A percentile compares a stretch with the other conserved stretches of the same genome.
These are phyloP conservation scores for Hippocampus comes DNA, from an alignment of 2,113 vertebrate species.

Conservation along the genomic window DNA sequence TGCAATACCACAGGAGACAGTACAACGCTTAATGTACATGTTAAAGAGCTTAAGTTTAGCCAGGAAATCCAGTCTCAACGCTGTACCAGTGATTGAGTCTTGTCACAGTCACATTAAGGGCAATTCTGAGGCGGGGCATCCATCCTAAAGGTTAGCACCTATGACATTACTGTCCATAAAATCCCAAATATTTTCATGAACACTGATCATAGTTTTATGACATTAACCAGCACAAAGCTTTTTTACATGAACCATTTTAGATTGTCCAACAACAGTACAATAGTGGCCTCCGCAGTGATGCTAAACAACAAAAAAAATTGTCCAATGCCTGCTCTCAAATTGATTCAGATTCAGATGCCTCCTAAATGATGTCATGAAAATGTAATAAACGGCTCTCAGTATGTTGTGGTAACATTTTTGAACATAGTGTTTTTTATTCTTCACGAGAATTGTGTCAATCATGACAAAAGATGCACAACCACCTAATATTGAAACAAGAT, in stretches of 20 bases:
- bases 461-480: background rate
- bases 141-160: too few relatives aligned
- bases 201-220: too few relatives aligned
- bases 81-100: too few relatives aligned
- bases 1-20: background rate
- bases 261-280: background rate
- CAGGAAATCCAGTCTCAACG: too few relatives aligned
- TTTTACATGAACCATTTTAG: too few relatives aligned
- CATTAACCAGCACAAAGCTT: too few relatives aligned
- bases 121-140: too few relatives aligned
- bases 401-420: background rate
- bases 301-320: background rate
- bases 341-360: background rate
- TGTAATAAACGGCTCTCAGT: background rate
- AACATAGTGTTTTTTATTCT: background rate
- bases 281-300: background rate
- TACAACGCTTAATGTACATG: too few relatives aligned
- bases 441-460: background rate
- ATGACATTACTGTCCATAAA: too few relatives aligned
- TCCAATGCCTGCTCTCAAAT: background rate
- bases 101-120: too few relatives aligned
- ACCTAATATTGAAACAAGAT: background rate
- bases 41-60: too few relatives aligned
- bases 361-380: background rate
- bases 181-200: too few relatives aligned